Evolutionary conservation across 2,113 vertebrate genomes (phyloP).

Genomic region (Protomyctophum bolini): DNA sequence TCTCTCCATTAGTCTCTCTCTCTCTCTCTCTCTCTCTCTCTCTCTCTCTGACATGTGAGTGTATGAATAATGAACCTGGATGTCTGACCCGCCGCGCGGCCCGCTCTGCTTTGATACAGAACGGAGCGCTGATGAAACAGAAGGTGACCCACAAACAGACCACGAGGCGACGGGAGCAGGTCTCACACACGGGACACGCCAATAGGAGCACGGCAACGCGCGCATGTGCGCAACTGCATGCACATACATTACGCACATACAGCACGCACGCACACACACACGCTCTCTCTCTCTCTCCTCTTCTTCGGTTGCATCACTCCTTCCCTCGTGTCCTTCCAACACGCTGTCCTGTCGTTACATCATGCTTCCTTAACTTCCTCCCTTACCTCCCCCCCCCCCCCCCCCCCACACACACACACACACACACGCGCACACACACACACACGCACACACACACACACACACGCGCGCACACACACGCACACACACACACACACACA

Average conservation of each 20-base stretch:
- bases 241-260: too few relatives aligned
- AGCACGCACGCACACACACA: slow-evolving; percentile 1
- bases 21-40: too few relatives aligned
- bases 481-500: too few relatives aligned
- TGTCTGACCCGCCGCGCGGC: slow-evolving; percentile 34
- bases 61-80: slow-evolving; percentile 68
- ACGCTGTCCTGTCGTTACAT: slow-evolving; percentile 54
- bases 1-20: too few relatives aligned
- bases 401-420: background rate
- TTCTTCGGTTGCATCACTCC: slow-evolving; percentile 60
- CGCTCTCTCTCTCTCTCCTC: slow-evolving; percentile 32
- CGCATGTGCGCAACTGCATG: too few relatives aligned
- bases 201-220: too few relatives aligned
- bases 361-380: slow-evolving; percentile 44
- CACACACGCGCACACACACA: too few relatives aligned
- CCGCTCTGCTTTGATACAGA: slow-evolving; percentile 57
- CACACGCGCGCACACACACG: too few relatives aligned
- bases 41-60: slow-evolving; percentile 50
- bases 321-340: slow-evolving; percentile 43
- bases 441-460: too few relatives aligned
- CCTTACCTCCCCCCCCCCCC: slow-evolving; percentile 16
- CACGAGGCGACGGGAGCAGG: slow-evolving; percentile 36
- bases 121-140: slow-evolving; percentile 59
- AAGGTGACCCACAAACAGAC: slow-evolving; percentile 67
- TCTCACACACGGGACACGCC: background rate